Evolutionary conservation across 2,113 vertebrate genomes (phyloP), one percentile per base, ranked within the genome.

Genomic region (Archocentrus centrarchus): DNA sequence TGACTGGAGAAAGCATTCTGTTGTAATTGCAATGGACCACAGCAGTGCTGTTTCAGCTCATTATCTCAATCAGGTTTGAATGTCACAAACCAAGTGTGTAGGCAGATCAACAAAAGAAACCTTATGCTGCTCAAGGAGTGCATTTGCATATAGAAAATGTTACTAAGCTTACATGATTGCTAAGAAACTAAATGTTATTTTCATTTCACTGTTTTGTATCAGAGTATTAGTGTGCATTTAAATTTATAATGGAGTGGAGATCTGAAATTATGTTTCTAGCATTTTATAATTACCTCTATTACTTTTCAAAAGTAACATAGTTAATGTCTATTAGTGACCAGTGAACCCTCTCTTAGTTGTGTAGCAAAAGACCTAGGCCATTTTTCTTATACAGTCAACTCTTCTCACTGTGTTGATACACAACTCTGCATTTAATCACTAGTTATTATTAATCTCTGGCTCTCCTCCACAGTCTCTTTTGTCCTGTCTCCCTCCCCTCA

Each of bases 51-150:
- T 75, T 83, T 59, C 11, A 13, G 58, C 84, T 84, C 55, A 83
- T 85, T 88, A 86, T 88, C 84, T 85, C 70, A 60, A 73, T 90
- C 68, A 79, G 76, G 59, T 82, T 53, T 62, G 59, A 90, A 84
- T 86, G 84, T 84, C 82, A 86, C 30, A 55, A 87, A 70, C 22
- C 77, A 70, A 89, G 50, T 81, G 85, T 82, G 89, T 85, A 82
- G 86, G 84, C 66, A 60, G 87, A 86, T 81, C 11, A 78, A 82
- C 76, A 86, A 87, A 89, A 79, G 63, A 24, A 79, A 76, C 47
- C 79, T 37, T 61, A 79, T 8, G 63, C 32, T 75, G 55, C 53
- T 35, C 2, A 2, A 77, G 77, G 83, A 82, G 27, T n/a, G 18
- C 18, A 62, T 88, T 88, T 84, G 70, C 81, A 86, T 88, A 57